A percentile compares a stretch with the other conserved stretches of the same genome.
phyloP scores from a whole-genome alignment of 2,113 vertebrate genomes.

The Catharus minimus region DNA sequence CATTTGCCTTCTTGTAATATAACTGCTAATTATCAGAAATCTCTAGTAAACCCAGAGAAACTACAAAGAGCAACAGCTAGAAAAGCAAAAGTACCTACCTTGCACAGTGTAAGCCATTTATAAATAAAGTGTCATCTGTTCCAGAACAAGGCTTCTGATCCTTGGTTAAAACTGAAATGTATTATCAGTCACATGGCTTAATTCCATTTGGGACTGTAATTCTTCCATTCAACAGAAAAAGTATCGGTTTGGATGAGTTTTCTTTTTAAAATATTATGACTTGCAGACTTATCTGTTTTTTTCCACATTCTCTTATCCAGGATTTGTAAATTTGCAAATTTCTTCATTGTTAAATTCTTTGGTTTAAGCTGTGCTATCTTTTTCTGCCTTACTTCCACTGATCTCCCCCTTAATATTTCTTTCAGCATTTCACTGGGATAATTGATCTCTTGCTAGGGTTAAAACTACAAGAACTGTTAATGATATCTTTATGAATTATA shows the following conservation, averaged over 20 bases:
- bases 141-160: not conserved
- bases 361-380: not conserved
- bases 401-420: not conserved
- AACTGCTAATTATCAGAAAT: not conserved
- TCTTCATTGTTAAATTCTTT: not conserved
- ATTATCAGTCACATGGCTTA: not conserved
- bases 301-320: not conserved
- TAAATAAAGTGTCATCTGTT: not conserved
- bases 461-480: not conserved
- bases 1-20: not conserved
- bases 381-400: not conserved
- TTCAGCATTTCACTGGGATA: not conserved
- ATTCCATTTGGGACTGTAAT: fast-evolving
- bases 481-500: not conserved
- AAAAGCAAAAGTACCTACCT: not conserved
- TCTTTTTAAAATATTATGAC: not conserved
- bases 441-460: not conserved
- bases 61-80: not conserved
- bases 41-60: not conserved
- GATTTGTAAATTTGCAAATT: not conserved
- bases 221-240: not conserved
- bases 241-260: not conserved
- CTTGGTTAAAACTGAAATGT: not conserved
- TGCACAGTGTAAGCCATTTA: not conserved
- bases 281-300: not conserved